These are phyloP conservation scores for Temnothorax ravouxi DNA, from an alignment of 2,888 invertebrate species.

Conservation along the genomic window DNA sequence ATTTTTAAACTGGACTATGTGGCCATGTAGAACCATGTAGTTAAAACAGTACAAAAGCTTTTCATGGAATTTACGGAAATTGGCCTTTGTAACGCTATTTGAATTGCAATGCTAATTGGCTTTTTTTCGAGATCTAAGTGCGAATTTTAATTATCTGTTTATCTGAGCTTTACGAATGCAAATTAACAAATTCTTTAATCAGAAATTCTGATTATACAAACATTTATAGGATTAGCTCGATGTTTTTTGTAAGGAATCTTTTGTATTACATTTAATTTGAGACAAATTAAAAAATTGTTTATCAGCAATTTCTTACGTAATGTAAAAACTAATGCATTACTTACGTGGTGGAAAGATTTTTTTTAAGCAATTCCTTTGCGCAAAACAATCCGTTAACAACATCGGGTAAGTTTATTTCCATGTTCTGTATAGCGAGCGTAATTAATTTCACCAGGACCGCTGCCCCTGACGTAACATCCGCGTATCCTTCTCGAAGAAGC, in stretches of 20 bases:
- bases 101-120: conserved; percentile 49
- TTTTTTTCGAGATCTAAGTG: conserved; percentile 22
- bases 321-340: background rate
- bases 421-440: conserved; percentile 24
- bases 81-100: conserved; percentile 36
- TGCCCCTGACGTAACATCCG: conserved; percentile 36
- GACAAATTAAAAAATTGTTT: background rate
- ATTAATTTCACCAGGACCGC: conserved; percentile 33
- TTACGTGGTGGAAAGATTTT: background rate
- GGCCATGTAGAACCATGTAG: conserved; percentile 1
- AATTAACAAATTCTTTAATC: conserved; percentile 12
- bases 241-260: background rate
- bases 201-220: background rate
- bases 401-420: conserved; percentile 39
- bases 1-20: background rate
- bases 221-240: background rate
- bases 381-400: conserved; percentile 34
- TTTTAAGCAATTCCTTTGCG: background rate
- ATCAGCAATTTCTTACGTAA: background rate
- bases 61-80: conserved; percentile 31
- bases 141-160: conserved; percentile 39
- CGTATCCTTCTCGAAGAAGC: conserved; percentile 29
- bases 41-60: conserved; percentile 39
- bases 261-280: background rate
- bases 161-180: conserved; percentile 6